phyloP scores from a whole-genome alignment of 2,113 vertebrate genomes.

The Gobio gobio region DNA sequence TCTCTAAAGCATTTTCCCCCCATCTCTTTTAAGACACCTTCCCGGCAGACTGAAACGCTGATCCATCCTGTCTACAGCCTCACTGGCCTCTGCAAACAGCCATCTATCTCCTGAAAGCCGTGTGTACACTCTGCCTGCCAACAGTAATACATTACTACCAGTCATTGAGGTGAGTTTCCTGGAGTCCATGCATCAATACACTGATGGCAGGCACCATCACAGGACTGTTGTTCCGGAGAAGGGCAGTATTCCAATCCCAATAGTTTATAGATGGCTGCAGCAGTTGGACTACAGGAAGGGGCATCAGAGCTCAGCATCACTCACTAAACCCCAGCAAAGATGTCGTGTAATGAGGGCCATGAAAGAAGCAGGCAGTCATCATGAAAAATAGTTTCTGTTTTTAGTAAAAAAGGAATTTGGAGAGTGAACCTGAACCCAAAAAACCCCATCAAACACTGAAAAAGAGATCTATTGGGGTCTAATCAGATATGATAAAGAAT shows the following conservation, averaged over 20 bases:
- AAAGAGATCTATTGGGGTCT: neutral
- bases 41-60: neutral
- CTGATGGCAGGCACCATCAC: conserved; percentile 31
- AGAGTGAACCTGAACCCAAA: neutral
- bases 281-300: conserved; percentile 68
- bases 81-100: conserved; percentile 42
- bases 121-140: conserved; percentile 31
- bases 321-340: conserved; percentile 62
- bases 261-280: conserved; percentile 34
- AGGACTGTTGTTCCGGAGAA: conserved; percentile 24
- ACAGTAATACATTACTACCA: conserved; percentile 44
- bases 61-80: conserved; percentile 8
- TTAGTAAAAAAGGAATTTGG: neutral
- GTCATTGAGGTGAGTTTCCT: conserved; percentile 39
- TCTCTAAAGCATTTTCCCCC: conserved; percentile 12
- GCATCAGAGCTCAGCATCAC: conserved; percentile 51
- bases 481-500: conserved; percentile 16
- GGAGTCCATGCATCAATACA: conserved; percentile 44
- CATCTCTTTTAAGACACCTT: conserved; percentile 18
- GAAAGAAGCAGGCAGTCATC: conserved; percentile 49
- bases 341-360: conserved; percentile 53
- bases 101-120: conserved; percentile 36
- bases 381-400: conserved; percentile 23
- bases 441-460: neutral
- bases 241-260: conserved; percentile 19